These are phyloP conservation scores for Colletes collaris DNA, from an alignment of 2,888 invertebrate genomes.

Conservation along the genomic window DNA sequence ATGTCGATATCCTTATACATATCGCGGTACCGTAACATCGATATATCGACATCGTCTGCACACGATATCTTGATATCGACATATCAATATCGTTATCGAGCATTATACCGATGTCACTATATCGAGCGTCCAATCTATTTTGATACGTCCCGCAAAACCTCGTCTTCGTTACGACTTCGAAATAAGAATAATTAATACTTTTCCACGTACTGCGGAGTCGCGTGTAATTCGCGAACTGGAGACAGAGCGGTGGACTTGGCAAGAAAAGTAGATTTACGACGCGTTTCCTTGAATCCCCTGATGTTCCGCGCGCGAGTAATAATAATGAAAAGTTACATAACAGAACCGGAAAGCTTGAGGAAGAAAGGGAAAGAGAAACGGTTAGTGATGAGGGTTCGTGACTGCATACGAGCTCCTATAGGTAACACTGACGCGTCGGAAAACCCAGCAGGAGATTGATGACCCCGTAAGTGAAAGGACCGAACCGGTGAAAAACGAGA, in stretches of 20 bases:
- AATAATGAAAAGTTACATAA: constrained; percentile 64
- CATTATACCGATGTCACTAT: too few relatives aligned
- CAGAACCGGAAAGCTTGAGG: constrained; percentile 45
- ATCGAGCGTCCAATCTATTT: too few relatives aligned
- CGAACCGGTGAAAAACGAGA: constrained; percentile 58
- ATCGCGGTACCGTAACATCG: too few relatives aligned
- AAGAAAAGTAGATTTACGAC: constrained; percentile 20
- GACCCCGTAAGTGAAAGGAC: constrained; percentile 68
- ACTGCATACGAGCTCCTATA: constrained; percentile 37
- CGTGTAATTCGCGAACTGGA: not conserved
- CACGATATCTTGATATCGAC: too few relatives aligned
- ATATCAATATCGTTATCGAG: too few relatives aligned
- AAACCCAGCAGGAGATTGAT: constrained; percentile 67
- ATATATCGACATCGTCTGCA: too few relatives aligned
- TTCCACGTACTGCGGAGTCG: not conserved
- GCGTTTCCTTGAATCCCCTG: constrained; percentile 28
- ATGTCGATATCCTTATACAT: too few relatives aligned
- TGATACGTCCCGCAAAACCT: not conserved
- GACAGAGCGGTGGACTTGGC: not conserved
- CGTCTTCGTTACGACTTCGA: not conserved
- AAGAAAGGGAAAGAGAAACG: constrained; percentile 53
- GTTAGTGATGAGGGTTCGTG: constrained; percentile 58
- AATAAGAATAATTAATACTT: not conserved
- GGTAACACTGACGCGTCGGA: constrained; percentile 50
- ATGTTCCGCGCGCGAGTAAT: constrained; percentile 44